A percentile compares a stretch with the other conserved stretches of the same genome.
Evolutionary conservation across 2,113 vertebrate genomes (phyloP).

Genomic region (Arenaria interpres): DNA sequence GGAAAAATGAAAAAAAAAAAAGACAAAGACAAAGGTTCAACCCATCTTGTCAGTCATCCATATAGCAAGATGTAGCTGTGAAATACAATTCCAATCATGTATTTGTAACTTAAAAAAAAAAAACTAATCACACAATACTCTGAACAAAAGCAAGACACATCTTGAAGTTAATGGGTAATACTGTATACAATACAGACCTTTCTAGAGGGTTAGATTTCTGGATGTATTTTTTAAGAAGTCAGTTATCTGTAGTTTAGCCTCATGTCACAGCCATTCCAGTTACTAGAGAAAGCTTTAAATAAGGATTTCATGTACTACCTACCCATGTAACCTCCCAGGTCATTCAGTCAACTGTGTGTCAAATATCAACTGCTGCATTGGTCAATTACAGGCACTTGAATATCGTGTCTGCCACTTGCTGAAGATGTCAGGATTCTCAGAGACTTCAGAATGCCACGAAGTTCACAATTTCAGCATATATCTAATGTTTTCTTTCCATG

Average conservation of each 20-base stretch:
- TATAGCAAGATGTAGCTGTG: constrained; percentile 7
- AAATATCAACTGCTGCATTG: constrained; percentile 53
- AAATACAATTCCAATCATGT: constrained; percentile 53
- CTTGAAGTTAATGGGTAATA: constrained; percentile 53
- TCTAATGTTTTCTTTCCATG: constrained; percentile 30
- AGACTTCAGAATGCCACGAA: constrained; percentile 41
- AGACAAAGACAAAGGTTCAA: constrained; percentile 34
- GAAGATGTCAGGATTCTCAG: constrained; percentile 69
- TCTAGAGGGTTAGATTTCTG: constrained; percentile 61
- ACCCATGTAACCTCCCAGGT: constrained; percentile 59
- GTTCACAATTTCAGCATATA: constrained; percentile 51
- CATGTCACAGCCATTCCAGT: constrained; percentile 62
- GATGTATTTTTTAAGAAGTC: constrained; percentile 54
- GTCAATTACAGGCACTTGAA: constrained; percentile 77
- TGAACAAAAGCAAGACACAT: constrained; percentile 56
- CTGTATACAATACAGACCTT: constrained; percentile 52
- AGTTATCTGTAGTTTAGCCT: constrained; percentile 45
- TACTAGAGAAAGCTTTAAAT: constrained; percentile 59
- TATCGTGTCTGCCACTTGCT: constrained; percentile 60
- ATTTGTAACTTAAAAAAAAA: constrained; percentile 46
- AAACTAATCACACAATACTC: not conserved
- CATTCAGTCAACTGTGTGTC: constrained; percentile 46
- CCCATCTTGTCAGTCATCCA: constrained; percentile 43
- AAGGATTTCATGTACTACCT: constrained; percentile 55
- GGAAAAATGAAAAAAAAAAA: constrained; percentile 10